Conservation (phyloP, 2,888 invertebrate species). For the Yponomeuta cagnagella region DNA sequence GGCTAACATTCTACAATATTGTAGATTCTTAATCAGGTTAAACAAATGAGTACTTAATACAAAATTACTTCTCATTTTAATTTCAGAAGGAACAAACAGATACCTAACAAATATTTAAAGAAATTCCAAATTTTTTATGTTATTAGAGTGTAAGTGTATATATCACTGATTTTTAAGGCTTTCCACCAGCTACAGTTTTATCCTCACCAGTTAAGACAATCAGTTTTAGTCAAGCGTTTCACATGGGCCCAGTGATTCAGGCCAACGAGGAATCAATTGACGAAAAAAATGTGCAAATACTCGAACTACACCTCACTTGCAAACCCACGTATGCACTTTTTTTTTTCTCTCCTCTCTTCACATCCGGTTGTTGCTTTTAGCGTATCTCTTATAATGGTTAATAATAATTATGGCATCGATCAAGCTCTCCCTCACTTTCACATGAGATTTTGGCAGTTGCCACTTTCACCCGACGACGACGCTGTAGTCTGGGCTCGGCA, state of each 20-base stretch:
- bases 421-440: slow-evolving; percentile 68
- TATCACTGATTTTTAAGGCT: neutral
- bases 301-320: neutral
- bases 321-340: slow-evolving; percentile 5
- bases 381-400: slow-evolving; percentile 70
- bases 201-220: too few relatives aligned
- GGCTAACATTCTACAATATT: neutral
- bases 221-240: too few relatives aligned
- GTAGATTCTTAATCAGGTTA: neutral
- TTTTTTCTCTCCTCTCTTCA: slow-evolving; percentile 22
- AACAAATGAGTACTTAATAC: too few relatives aligned
- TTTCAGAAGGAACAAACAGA: neutral
- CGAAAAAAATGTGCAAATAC: neutral
- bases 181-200: too few relatives aligned
- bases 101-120: neutral
- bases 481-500: slow-evolving; percentile 18
- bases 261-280: neutral
- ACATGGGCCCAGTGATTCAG: neutral
- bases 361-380: slow-evolving; percentile 69
- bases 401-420: slow-evolving; percentile 74
- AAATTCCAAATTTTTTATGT: neutral
- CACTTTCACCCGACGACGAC: slow-evolving; percentile 57
- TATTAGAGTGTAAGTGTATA: neutral
- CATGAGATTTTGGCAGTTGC: slow-evolving; percentile 67
- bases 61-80: too few relatives aligned